Base-by-base conservation (phyloP, 1,140 invertebrate genomes). In the Heterodera schachtii region DNA sequence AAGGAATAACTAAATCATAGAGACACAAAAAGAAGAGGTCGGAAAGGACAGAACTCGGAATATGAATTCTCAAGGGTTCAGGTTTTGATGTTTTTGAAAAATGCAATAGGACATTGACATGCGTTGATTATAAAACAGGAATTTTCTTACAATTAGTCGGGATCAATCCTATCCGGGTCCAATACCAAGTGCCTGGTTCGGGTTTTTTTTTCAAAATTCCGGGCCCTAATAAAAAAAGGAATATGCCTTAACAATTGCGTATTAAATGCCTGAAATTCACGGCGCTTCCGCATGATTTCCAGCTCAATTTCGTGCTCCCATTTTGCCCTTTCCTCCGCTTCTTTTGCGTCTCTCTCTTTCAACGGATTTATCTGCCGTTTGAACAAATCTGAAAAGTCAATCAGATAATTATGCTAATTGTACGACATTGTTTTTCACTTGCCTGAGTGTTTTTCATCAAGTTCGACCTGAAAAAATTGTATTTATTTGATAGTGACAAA, bases 241-340 rank as follows among this genome's bases (percentile, higher is more conserved):
- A 31, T 31, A 31, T 31, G 31, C 31, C 19, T 41, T 46, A 52
- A 52, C 49, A 52, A 52, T 6, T 8, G 49, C 49, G 11, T 8
- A 52, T 52, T 52, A 64, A 64, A 19, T 64, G 57, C 69, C 44
- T 71, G 69, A 8, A 66, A 52, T 67, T 84, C 82, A n/a, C 82
- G 82, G 43, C 83, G 83, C 19, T 80, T 84, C 13, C 83, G 46
- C 49, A 69, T 82, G 31, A 83, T 83, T 78, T 85, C 82, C 46
- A 64, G 19, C 16, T 83, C 52, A 9, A 83, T 69, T 41, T 67
- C 13, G 41, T 85, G 84, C 78, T 76, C 78, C 82, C 83, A 84
- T 44, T 85, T 75, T 71, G 66, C 81, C 41, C 13, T 16, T 71
- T 73, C 69, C 13, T 84, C 83, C n/a, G 4, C 83, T 81, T 85